Evolutionary conservation across 2,888 invertebrate genomes (phyloP).

Genomic region (Synergus umbraculus): DNA sequence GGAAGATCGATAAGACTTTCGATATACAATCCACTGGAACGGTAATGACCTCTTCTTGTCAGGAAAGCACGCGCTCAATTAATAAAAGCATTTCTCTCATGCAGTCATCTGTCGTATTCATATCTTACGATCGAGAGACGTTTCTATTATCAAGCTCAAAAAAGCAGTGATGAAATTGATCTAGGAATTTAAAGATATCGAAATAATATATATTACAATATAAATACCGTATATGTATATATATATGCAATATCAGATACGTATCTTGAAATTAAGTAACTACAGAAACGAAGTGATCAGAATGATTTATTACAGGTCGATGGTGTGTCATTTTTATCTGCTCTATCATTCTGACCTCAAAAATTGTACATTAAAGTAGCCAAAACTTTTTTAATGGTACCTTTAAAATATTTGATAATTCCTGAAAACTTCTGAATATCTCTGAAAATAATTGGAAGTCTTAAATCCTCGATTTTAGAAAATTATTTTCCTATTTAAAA

Average conservation of each 20-base stretch:
- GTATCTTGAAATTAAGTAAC: neutral
- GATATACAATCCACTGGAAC: neutral
- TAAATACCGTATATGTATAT: neutral
- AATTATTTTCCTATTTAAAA: neutral
- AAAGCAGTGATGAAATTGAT: neutral
- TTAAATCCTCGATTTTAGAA: too few relatives aligned
- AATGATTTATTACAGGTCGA: conserved; percentile 15
- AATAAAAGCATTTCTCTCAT: conserved; percentile 19
- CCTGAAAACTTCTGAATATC: too few relatives aligned
- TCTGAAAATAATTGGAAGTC: too few relatives aligned
- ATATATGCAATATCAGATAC: neutral
- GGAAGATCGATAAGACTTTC: neutral
- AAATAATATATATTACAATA: too few relatives aligned
- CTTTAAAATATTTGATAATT: too few relatives aligned
- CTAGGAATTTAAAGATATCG: neutral
- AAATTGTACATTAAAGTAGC: neutral
- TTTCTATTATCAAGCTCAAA: conserved; percentile 1
- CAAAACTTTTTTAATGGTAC: too few relatives aligned
- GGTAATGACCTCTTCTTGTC: neutral
- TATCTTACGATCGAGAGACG: conserved; percentile 1
- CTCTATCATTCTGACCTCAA: conserved; percentile 20
- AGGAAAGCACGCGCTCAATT: conserved; percentile 1
- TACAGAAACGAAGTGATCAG: neutral
- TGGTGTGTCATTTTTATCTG: neutral
- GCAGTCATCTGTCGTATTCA: neutral